Percentiles rank a stretch among this genome's conserved stretches.
Evolutionary conservation across 2,888 invertebrate genomes (phyloP).

Genomic region (Carpatolechia fugitivella): DNA sequence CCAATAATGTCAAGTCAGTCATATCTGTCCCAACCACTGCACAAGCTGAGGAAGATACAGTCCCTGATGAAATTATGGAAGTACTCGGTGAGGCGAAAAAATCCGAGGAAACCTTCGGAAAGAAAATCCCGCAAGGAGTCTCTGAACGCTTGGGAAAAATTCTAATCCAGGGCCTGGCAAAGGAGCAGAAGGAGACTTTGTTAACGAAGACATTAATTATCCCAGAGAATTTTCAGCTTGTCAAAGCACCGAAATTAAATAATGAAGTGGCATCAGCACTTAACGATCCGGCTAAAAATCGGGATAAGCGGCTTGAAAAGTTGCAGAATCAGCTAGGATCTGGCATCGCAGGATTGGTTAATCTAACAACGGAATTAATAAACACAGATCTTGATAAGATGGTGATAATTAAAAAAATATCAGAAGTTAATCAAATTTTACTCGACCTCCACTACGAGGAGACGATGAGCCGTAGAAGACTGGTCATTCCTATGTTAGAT

Average conservation of each 20-base stretch:
- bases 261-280: slow-evolving; percentile 17
- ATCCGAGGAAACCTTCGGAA: too few species aligned
- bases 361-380: slow-evolving; percentile 10
- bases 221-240: slow-evolving; percentile 6
- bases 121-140: too few species aligned
- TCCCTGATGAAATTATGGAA: too few species aligned
- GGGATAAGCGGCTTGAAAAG: too few species aligned
- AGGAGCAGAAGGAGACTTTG: slow-evolving; percentile 6
- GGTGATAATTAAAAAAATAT: slow-evolving; percentile 9
- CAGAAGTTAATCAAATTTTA: slow-evolving; percentile 2
- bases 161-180: slow-evolving; percentile 2
- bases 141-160: slow-evolving; percentile 20
- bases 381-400: slow-evolving; percentile 11
- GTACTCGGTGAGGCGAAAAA: too few species aligned
- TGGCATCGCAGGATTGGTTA: too few species aligned
- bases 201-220: background rate
- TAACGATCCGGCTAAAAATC: slow-evolving; percentile 1
- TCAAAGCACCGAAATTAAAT: slow-evolving; percentile 18
- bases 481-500: background rate
- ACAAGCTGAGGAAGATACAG: slow-evolving; percentile 1
- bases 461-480: background rate
- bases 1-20: background rate
- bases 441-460: too few species aligned
- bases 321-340: too few species aligned
- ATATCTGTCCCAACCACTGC: background rate